These are phyloP conservation scores for Copsychus sechellarum DNA, from an alignment of 2,113 vertebrate species.

Conservation along the genomic window DNA sequence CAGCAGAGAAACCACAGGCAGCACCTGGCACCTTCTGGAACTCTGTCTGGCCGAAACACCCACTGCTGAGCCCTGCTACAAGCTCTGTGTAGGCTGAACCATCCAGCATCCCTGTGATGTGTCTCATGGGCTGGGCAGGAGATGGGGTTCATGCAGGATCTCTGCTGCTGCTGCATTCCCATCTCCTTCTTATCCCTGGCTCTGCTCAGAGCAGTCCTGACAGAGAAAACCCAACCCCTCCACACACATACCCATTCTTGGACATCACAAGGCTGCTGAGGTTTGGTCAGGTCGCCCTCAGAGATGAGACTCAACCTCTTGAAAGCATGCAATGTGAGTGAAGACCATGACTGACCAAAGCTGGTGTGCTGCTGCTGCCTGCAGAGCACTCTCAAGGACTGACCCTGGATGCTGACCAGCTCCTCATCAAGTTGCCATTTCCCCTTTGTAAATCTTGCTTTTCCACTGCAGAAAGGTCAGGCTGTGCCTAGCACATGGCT, in stretches of 20 bases:
- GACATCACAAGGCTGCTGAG: not conserved
- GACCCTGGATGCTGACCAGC: not conserved
- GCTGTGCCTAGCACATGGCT: not conserved
- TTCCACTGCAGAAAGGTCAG: not conserved
- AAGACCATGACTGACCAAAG: not conserved
- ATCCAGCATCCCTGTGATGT: not conserved
- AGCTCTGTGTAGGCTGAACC: not conserved
- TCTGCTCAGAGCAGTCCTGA: not conserved
- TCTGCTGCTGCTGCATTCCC: not conserved
- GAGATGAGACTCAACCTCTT: not conserved
- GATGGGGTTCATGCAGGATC: not conserved
- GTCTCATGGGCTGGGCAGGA: not conserved
- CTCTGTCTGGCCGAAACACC: not conserved
- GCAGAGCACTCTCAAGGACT: not conserved
- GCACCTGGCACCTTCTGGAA: not conserved
- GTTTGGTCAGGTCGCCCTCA: not conserved
- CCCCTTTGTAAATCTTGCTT: not conserved
- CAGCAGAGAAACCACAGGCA: not conserved
- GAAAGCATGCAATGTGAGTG: not conserved
- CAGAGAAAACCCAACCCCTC: not conserved
- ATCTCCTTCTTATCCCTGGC: not conserved
- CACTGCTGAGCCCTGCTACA: not conserved
- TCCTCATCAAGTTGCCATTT: not conserved
- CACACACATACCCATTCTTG: not conserved
- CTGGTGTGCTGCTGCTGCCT: not conserved